phyloP scores from a whole-genome alignment of 2,888 invertebrate species.

The Amphipoea oculea region DNA sequence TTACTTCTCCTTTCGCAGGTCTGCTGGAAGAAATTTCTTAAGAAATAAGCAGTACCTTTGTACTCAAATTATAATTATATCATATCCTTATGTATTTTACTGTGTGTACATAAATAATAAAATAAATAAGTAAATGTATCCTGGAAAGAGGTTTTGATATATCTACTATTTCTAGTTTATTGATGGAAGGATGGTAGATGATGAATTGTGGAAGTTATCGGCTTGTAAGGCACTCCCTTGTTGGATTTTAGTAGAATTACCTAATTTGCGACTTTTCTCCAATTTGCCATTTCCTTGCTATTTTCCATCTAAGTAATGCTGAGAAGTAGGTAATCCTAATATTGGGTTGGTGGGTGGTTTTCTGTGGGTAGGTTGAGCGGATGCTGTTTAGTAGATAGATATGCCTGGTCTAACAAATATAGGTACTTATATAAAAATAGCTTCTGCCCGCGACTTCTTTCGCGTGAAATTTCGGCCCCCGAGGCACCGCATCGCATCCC shows the following conservation, averaged over 20 bases:
- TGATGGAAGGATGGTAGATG: background rate
- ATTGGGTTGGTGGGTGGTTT: background rate
- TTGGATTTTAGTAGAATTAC: background rate
- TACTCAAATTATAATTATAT: too few relatives aligned
- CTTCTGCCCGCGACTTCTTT: too few relatives aligned
- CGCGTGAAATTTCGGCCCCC: too few relatives aligned
- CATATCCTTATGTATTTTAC: too few relatives aligned
- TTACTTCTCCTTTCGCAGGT: too few relatives aligned
- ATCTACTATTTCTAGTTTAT: background rate
- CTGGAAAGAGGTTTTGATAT: background rate
- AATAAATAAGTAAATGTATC: background rate
- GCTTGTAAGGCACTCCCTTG: slow-evolving; percentile 60
- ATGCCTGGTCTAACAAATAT: background rate
- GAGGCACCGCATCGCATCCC: too few relatives aligned
- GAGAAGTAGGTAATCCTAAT: background rate
- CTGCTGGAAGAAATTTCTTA: too few relatives aligned
- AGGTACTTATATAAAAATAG: too few relatives aligned
- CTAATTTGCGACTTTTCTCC: background rate
- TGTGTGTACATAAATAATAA: too few relatives aligned
- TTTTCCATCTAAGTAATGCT: too few relatives aligned
- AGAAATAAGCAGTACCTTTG: too few relatives aligned
- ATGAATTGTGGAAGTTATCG: slow-evolving; percentile 73
- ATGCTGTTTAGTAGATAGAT: background rate
- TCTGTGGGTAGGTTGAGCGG: background rate
- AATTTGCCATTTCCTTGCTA: background rate